Conservation (phyloP, 2,113 vertebrate species). For the Leucopsar rothschildi region DNA sequence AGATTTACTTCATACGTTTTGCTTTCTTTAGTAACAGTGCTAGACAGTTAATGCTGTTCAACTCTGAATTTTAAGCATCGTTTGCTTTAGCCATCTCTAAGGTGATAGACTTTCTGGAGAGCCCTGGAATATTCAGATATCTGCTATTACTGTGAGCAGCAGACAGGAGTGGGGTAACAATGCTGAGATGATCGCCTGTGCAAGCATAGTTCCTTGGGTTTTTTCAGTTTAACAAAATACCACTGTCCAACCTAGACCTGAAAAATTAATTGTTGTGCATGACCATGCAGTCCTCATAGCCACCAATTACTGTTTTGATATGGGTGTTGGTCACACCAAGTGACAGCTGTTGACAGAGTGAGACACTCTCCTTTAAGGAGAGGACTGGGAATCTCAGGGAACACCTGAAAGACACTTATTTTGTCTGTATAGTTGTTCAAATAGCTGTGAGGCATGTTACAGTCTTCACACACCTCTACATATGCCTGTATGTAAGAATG, state of each 20-base stretch:
- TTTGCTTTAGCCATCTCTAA: not conserved
- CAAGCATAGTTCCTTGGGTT: not conserved
- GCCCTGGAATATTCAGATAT: not conserved
- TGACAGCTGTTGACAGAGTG: not conserved
- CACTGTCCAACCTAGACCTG: not conserved
- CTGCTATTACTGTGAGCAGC: not conserved
- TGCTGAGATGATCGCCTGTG: fast-evolving
- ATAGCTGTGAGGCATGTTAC: not conserved
- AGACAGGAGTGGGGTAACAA: not conserved
- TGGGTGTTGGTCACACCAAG: not conserved
- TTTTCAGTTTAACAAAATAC: not conserved
- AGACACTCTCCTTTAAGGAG: not conserved
- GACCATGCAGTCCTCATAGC: not conserved
- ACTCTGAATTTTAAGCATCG: not conserved
- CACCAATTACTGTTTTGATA: not conserved
- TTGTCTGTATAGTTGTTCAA: not conserved
- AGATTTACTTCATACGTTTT: not conserved
- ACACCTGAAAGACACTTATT: not conserved
- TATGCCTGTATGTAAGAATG: not conserved
- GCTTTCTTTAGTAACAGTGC: not conserved
- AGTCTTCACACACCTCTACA: not conserved
- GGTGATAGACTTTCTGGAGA: not conserved
- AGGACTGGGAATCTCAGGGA: not conserved
- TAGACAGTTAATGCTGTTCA: not conserved
- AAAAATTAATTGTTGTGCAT: not conserved